Evolutionary conservation across 2,797 vertebrate genomes (phyloP).

Genomic region (Poliocrania exsul): DNA sequence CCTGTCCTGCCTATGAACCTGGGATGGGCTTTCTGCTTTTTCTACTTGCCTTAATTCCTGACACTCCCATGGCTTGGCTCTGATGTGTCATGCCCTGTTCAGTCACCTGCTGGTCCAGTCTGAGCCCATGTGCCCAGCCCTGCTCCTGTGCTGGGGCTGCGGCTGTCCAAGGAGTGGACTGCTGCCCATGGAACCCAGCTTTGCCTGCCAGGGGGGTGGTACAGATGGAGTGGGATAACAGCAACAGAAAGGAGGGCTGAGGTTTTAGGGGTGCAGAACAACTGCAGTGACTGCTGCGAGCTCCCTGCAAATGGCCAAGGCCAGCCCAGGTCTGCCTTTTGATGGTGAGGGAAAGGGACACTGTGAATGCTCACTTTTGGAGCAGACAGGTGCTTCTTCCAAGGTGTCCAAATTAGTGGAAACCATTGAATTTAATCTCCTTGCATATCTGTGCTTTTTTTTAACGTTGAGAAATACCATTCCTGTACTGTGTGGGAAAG

Average conservation of each 20-base stretch:
- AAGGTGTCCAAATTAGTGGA: not conserved
- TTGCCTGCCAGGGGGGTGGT: accelerated
- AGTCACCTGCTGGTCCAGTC: not conserved
- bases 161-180: not conserved
- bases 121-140: not conserved
- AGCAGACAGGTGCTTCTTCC: accelerated
- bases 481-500: not conserved
- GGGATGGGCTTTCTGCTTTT: not conserved
- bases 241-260: not conserved
- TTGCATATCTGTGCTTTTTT: not conserved
- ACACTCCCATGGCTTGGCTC: not conserved
- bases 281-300: not conserved
- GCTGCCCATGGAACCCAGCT: not conserved
- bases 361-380: not conserved
- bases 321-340: not conserved
- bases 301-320: not conserved
- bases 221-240: not conserved
- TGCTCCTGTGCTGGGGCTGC: too few species aligned
- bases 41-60: not conserved
- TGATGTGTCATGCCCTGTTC: not conserved
- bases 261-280: not conserved
- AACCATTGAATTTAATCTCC: not conserved
- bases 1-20: not conserved
- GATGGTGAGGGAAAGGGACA: not conserved
- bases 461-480: not conserved